Evolutionary conservation across 2,888 invertebrate genomes (phyloP), one percentile per base, ranked within the genome.

Genomic region (Apeira syringaria): DNA sequence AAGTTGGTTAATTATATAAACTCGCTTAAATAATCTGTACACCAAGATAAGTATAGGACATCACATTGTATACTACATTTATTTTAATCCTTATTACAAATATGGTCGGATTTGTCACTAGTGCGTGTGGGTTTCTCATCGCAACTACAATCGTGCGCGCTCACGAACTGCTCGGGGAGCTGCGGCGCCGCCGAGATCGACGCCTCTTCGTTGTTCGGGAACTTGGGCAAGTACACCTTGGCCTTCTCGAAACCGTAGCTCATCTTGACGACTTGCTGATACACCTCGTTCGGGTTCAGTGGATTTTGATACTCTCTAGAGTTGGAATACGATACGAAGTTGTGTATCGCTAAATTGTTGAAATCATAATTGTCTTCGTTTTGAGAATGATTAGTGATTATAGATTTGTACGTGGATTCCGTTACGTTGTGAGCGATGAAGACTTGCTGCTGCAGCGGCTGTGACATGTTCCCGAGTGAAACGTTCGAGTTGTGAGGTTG

Each of bases 321-420:
- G 42, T 63, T 56, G 2, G 66, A 20, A 59, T 61, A 77, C 8
- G 56, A 63, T 20, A 56, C 59, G 46, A 59, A 70, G 51, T 68
- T 73, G 48, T 75, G 66, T 6, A 80, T 79, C 5, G 68, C 69
- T 35, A 79, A 61, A 40, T 79, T 77, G 56, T 80, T 79, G 8
- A 79, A 76, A 26, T 82, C 68, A 47, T 76, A 80, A 31, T 74
- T 78, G 35, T 71, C 67, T 38, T 64, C 58, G 53, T 70, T 74
- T 1, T 28, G 51, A 3, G 52, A 10, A 15, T 38, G 38, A 10
- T 53, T 41, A 2, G 51, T 56, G 13, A 51, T 42, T 20, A 51
- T 54, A 2, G 7, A 20, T 53, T 73, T 70, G 47, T 50, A 67
- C 0, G 62, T 32, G 3, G 45, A 39, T 13, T 68, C 58, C 7